Percentiles rank a stretch among this genome's conserved stretches.
These are phyloP conservation scores for Indicator maculatus DNA, from an alignment of 2,113 vertebrate genomes.

Conservation along the genomic window DNA sequence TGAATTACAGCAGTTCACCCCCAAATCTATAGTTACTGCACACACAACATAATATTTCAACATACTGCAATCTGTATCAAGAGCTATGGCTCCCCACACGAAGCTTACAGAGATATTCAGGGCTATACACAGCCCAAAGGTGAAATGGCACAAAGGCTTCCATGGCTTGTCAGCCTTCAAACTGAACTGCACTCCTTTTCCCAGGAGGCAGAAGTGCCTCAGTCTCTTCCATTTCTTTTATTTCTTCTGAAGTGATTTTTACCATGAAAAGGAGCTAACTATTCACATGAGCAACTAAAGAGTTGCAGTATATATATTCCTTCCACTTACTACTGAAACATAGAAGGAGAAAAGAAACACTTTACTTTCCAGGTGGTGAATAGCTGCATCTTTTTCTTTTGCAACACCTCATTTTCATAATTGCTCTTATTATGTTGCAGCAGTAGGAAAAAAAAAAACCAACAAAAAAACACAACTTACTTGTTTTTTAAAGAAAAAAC, in stretches of 20 bases:
- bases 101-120: fast-evolving
- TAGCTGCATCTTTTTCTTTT: not conserved
- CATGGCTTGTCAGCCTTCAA: not conserved
- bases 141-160: not conserved
- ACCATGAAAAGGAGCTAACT: not conserved
- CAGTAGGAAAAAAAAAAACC: no score
- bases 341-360: not conserved
- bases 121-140: fast-evolving
- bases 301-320: not conserved
- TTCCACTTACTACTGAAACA: not conserved
- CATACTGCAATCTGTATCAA: no score
- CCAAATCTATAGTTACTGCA: not conserved
- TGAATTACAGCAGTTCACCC: not conserved
- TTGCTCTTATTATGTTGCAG: not conserved
- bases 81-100: fast-evolving
- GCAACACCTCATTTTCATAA: not conserved
- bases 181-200: not conserved
- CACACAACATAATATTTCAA: not conserved
- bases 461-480: not conserved
- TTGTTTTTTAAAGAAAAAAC: not conserved
- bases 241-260: not conserved
- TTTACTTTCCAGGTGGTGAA: not conserved
- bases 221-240: not conserved
- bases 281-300: not conserved
- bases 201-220: not conserved